Percentiles rank a stretch among this genome's conserved stretches.
phyloP scores from a whole-genome alignment of 2,888 invertebrate species.

The Melanostoma scalare region DNA sequence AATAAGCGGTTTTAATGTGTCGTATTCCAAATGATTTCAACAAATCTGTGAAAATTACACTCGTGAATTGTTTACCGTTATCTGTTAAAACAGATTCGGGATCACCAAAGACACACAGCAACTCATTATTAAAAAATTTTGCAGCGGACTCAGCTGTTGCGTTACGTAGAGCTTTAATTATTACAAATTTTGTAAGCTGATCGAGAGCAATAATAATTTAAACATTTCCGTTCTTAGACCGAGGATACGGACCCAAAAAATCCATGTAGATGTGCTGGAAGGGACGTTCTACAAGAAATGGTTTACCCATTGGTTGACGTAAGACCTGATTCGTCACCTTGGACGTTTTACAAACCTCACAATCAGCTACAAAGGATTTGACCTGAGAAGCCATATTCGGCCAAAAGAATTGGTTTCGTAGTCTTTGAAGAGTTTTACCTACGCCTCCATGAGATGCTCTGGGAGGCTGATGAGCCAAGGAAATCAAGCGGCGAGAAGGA shows the following conservation, averaged over 20 bases:
- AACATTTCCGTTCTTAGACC: neutral
- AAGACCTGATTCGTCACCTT: neutral
- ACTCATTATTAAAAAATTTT: neutral
- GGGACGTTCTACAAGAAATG: neutral
- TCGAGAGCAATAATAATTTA: neutral
- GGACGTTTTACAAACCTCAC: neutral
- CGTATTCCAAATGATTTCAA: neutral
- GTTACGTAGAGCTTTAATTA: conserved; percentile 5
- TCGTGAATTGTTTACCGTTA: conserved; percentile 2
- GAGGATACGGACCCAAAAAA: conserved; percentile 3
- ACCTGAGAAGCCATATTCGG: conserved; percentile 12
- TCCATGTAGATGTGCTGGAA: neutral
- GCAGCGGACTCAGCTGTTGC: neutral
- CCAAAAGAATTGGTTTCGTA: neutral
- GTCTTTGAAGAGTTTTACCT: conserved; percentile 38
- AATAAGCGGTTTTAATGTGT: neutral
- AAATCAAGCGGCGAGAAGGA: neutral
- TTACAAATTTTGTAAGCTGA: conserved; percentile 3
- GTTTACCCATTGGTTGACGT: neutral
- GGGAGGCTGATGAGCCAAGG: conserved; percentile 34
- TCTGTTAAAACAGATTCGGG: neutral
- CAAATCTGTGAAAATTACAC: neutral
- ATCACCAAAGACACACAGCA: conserved; percentile 3
- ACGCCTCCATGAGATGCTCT: conserved; percentile 24
- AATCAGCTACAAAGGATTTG: neutral